Percentiles rank a stretch among this genome's conserved stretches.
Evolutionary conservation across 2,113 vertebrate species (phyloP).

Genomic region (Solea senegalensis): DNA sequence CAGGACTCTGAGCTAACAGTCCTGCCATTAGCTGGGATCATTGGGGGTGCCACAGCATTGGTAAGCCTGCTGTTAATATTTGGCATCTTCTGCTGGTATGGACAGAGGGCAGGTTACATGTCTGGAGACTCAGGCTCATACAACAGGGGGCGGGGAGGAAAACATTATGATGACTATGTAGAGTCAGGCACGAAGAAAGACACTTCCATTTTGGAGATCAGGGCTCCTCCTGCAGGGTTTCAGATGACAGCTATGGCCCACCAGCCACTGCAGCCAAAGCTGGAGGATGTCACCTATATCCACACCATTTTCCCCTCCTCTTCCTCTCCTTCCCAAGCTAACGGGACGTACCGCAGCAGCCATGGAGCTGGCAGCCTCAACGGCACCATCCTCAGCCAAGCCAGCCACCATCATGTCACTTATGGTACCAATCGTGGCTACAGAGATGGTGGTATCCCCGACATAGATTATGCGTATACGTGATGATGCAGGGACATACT

Average conservation of each 20-base stretch:
- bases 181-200: constrained; percentile 96
- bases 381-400: constrained; percentile 78
- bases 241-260: constrained; percentile 92
- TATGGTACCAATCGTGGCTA: constrained; percentile 92
- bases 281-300: constrained; percentile 90
- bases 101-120: constrained; percentile 87
- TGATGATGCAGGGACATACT: constrained; percentile 77
- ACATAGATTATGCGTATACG: constrained; percentile 91
- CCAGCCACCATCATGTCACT: constrained; percentile 78
- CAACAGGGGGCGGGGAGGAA: constrained; percentile 78
- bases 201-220: constrained; percentile 92
- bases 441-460: constrained; percentile 90
- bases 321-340: constrained; percentile 88
- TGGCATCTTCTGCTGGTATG: constrained; percentile 91
- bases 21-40: constrained; percentile 89
- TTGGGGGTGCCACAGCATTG: constrained; percentile 89
- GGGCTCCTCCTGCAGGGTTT: constrained; percentile 85
- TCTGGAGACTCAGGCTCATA: constrained; percentile 82
- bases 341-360: constrained; percentile 86
- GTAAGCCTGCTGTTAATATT: constrained; percentile 90
- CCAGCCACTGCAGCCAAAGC: constrained; percentile 86
- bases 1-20: constrained; percentile 84
- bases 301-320: constrained; percentile 95
- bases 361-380: constrained; percentile 85
- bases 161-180: constrained; percentile 90